Base-by-base conservation (phyloP, 2,797 vertebrate species). In the Rhinogobio ventralis region DNA sequence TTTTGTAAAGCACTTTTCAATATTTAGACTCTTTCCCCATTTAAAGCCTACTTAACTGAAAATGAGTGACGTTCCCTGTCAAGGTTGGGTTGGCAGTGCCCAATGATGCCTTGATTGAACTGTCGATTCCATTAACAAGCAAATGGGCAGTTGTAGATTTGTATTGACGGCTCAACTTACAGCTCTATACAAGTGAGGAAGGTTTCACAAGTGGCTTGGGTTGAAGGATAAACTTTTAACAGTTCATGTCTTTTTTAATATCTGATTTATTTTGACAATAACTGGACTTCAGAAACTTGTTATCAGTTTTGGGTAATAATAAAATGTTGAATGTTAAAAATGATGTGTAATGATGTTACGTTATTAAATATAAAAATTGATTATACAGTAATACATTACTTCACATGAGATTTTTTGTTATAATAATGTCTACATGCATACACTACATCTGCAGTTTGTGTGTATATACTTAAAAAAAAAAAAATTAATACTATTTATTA, bases 61-160 rank as follows among this genome's bases (percentile, higher is more conserved):
- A 81, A 84, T 86, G 42, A 83, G 67, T 51, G 72, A 81, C 57
- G 10, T 68, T 74, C 62, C 55, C 60, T 79, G 68, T 86, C 71
- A 86, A 77, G 87, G 76, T 85, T 86, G 86, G 86, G 17, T 81
- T 81, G 49, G 67, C 57, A 83, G 51, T 69, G 60, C 72, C 69
- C 83, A 82, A 86, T 83, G 57, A 83, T 76, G 42, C 68, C 79
- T 85, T 86, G 84, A 87, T 86, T 86, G 57, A 53, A 14, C 30
- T 81, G 87, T 90, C 89, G 45, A 90, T 90, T 82, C 55, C 73
- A 84, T 89, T 87, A 85, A 72, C 57, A 86, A 76, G 25, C 66
- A 78, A 87, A 74, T 62, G 33, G 82, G 30, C 60, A 55, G 25
- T 46, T 69, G 57, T 71, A 71, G 73, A 69, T 81, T 83, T 67